phyloP scores from a whole-genome alignment of 2,113 vertebrate species.

The Chionis minor region DNA sequence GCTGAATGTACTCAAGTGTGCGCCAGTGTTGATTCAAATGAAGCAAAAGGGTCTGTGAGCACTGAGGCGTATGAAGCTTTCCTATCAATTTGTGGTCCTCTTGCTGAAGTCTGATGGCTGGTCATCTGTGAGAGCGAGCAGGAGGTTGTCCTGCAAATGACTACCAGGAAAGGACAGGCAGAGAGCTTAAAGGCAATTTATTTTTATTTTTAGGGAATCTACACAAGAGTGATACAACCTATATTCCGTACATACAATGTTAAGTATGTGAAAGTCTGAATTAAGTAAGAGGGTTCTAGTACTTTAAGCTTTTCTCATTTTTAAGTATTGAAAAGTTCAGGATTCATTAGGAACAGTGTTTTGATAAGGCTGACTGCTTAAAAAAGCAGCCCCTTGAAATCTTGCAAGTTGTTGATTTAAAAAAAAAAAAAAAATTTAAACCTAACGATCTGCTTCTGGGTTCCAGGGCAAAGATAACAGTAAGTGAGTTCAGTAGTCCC shows the following conservation, averaged over 20 bases:
- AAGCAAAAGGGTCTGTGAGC: not conserved
- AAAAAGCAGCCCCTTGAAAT: not conserved
- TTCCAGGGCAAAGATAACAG: not conserved
- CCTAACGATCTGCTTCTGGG: not conserved
- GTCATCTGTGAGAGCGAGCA: not conserved
- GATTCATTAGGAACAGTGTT: not conserved
- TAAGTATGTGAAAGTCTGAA: not conserved
- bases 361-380: not conserved
- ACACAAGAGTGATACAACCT: not conserved
- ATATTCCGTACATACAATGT: rapidly evolving
- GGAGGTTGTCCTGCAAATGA: not conserved
- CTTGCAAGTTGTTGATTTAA: not conserved
- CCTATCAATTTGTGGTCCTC: not conserved
- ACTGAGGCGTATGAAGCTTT: not conserved
- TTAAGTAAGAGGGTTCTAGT: not conserved
- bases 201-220: not conserved
- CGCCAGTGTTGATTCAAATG: not conserved
- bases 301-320: not conserved
- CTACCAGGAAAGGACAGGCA: not conserved
- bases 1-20: not conserved
- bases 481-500: not conserved
- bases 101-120: not conserved
- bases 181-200: not conserved
- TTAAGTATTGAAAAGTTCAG: not conserved
- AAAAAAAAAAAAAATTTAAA: not conserved